Evolutionary conservation across 1,140 invertebrate genomes (phyloP).

Genomic region (Zaprionus ornatus): DNA sequence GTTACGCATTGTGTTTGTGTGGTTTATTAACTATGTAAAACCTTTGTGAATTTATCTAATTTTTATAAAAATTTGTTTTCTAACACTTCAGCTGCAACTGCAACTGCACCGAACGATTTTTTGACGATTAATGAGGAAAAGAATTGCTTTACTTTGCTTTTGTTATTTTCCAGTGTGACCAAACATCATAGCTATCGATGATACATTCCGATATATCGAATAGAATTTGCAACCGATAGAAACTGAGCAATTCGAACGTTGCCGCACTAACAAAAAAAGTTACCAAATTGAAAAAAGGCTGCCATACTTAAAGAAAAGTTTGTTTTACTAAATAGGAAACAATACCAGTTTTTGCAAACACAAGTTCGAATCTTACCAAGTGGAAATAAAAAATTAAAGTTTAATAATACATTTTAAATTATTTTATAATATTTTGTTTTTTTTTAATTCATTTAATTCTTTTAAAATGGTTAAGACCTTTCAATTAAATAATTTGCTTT

Average conservation of each 20-base stretch:
- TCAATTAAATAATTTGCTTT: not conserved
- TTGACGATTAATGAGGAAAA: conserved; percentile 46
- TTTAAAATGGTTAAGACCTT: not conserved
- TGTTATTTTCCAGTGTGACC: conserved; percentile 35
- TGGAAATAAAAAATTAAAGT: not conserved
- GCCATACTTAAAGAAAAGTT: not conserved
- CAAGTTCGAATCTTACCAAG: not conserved
- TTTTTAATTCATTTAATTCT: not conserved
- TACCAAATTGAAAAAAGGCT: not conserved
- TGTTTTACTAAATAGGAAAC: not conserved
- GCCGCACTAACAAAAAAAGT: not conserved
- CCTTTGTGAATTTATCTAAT: conserved; percentile 11
- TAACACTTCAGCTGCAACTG: conserved; percentile 40
- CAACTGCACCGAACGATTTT: conserved; percentile 46
- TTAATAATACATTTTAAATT: not conserved
- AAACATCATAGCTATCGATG: not conserved
- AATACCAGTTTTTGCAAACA: not conserved
- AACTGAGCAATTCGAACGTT: not conserved
- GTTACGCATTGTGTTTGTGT: conserved; percentile 50
- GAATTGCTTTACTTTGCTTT: conserved; percentile 43
- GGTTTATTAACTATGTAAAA: not conserved
- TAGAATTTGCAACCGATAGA: not conserved
- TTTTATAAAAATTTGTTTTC: conserved; percentile 13
- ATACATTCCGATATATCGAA: conserved; percentile 6
- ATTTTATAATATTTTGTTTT: not conserved